Conservation (phyloP, 2,113 vertebrate species). For the Pardalotus punctatus region DNA sequence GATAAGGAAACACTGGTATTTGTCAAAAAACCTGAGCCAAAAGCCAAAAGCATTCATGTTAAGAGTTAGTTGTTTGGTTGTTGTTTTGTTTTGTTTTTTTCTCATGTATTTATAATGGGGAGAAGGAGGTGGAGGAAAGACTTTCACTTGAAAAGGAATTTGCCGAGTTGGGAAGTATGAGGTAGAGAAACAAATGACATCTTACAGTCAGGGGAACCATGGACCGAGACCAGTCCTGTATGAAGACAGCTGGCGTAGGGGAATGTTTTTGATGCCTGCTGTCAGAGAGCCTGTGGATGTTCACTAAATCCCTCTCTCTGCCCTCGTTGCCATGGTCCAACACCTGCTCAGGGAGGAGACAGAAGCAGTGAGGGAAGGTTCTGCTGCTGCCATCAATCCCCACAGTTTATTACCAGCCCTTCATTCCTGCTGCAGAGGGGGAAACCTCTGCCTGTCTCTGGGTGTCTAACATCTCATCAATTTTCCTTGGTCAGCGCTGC, state of each 20-base stretch:
- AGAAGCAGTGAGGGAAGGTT: not conserved
- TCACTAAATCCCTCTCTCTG: constrained; percentile 4
- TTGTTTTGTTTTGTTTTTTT: not conserved
- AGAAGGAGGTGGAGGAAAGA: not conserved
- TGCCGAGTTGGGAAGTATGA: not conserved
- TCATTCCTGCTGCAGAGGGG: not conserved
- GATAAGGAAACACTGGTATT: not conserved
- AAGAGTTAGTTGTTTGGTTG: not conserved
- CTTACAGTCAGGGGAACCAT: not conserved
- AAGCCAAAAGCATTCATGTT: not conserved
- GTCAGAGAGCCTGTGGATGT: not conserved
- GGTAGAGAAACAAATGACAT: not conserved
- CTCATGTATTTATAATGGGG: not conserved
- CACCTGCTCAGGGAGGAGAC: not conserved
- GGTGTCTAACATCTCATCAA: not conserved
- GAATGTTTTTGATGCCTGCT: not conserved
- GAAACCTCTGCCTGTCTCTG: not conserved
- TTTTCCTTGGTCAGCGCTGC: not conserved
- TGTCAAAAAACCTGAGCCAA: not conserved
- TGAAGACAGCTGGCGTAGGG: fast-evolving
- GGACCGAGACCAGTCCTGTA: not conserved
- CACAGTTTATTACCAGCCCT: not conserved
- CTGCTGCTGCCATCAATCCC: not conserved
- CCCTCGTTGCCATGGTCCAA: not conserved
- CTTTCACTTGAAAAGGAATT: not conserved